phyloP scores from a whole-genome alignment of 2,113 vertebrate species.

The Pollachius pollachius region DNA sequence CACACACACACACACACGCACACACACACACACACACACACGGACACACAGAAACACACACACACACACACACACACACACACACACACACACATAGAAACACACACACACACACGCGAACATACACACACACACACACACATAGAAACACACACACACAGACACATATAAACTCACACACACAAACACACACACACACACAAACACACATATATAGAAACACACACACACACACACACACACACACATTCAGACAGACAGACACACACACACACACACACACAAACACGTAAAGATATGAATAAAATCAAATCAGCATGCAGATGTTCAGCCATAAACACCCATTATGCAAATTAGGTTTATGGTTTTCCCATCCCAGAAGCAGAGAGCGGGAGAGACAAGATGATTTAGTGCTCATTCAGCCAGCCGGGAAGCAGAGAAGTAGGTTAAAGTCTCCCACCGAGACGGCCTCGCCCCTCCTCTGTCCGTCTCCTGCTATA shows the following conservation, averaged over 20 bases:
- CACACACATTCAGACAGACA: not conserved
- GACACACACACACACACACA: not conserved
- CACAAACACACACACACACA: not conserved
- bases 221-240: not conserved
- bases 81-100: not conserved
- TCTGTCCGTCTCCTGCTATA: constrained; percentile 6
- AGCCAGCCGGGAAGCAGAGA: not conserved
- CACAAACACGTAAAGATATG: not conserved
- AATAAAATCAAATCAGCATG: not conserved
- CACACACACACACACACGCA: not conserved
- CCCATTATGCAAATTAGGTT: not conserved
- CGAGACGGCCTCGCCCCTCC: constrained; percentile 52
- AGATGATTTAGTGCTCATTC: not conserved
- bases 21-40: constrained; percentile 3
- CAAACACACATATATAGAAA: not conserved
- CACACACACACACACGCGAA: not conserved
- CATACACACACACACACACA: not conserved
- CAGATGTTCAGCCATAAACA: not conserved
- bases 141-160: not conserved
- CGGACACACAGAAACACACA: not conserved
- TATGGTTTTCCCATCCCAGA: not conserved
- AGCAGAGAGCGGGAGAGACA: too few relatives aligned
- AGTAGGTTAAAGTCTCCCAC: constrained; percentile 2
- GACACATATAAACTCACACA: not conserved
- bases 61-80: not conserved